These are phyloP conservation scores for Gadopsis bispinosus DNA, from an alignment of 2,797 vertebrate species.

Conservation along the genomic window DNA sequence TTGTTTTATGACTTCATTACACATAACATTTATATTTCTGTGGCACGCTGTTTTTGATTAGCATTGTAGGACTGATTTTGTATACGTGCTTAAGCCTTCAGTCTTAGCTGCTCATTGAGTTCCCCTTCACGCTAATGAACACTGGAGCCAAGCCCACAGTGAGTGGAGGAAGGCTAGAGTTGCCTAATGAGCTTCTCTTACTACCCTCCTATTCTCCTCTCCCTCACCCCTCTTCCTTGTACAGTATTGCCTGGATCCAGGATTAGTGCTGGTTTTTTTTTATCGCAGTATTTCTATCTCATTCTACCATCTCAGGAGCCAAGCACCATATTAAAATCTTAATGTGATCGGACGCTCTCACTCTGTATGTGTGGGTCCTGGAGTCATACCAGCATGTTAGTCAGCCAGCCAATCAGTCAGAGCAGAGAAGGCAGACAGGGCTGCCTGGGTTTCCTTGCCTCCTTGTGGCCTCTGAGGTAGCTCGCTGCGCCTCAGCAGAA, in stretches of 20 bases:
- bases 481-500: slow-evolving; percentile 55
- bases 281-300: slow-evolving; percentile 42
- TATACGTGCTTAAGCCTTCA: slow-evolving; percentile 67
- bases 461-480: slow-evolving; percentile 52
- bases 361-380: slow-evolving; percentile 56
- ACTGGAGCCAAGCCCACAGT: slow-evolving; percentile 78
- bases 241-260: slow-evolving; percentile 56
- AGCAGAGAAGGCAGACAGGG: slow-evolving; percentile 45
- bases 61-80: slow-evolving; percentile 74
- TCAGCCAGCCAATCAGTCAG: slow-evolving; percentile 59
- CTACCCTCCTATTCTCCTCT: slow-evolving; percentile 59
- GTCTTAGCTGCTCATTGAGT: slow-evolving; percentile 78
- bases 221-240: slow-evolving; percentile 50
- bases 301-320: slow-evolving; percentile 50
- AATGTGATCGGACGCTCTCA: slow-evolving; percentile 53
- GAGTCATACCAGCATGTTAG: slow-evolving; percentile 59
- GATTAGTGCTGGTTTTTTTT: slow-evolving; percentile 19
- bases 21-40: slow-evolving; percentile 81
- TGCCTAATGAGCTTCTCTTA: slow-evolving; percentile 82
- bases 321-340: slow-evolving; percentile 58
- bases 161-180: slow-evolving; percentile 74
- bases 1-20: slow-evolving; percentile 83
- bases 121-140: slow-evolving; percentile 80
- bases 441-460: slow-evolving; percentile 60
- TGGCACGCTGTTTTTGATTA: slow-evolving; percentile 79